These are phyloP conservation scores for Xerus rutilus DNA, from an alignment of 2,797 vertebrate species.

Conservation along the genomic window DNA sequence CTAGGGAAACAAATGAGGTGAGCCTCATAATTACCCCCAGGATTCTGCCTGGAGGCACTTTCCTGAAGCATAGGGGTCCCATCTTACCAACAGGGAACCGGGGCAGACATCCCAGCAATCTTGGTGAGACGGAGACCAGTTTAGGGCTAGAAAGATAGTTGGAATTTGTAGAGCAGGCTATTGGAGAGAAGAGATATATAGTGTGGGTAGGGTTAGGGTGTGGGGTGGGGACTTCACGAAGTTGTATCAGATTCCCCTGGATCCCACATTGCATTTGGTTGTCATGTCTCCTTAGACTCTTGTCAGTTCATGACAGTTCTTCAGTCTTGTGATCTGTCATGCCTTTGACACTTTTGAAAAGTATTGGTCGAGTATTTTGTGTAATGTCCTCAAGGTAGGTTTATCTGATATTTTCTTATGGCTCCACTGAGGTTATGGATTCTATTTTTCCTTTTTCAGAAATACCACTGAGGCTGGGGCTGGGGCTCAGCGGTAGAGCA, in stretches of 20 bases:
- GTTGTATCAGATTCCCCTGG: background rate
- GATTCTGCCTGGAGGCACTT: background rate
- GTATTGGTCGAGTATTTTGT: background rate
- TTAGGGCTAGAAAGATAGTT: background rate
- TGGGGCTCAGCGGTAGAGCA: no score
- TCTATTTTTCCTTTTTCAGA: background rate
- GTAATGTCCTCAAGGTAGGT: background rate
- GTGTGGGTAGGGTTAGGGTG: no score
- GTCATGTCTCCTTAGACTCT: background rate
- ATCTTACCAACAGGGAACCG: background rate
- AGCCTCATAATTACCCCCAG: background rate
- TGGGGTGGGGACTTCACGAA: background rate
- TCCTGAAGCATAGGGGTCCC: background rate
- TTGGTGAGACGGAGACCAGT: background rate
- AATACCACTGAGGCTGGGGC: background rate
- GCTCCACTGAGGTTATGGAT: background rate
- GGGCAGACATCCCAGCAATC: background rate
- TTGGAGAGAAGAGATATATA: background rate
- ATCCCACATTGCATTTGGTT: background rate
- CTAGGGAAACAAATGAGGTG: background rate
- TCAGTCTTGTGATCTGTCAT: background rate
- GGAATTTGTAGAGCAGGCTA: background rate
- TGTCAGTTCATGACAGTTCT: background rate
- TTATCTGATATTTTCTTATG: background rate
- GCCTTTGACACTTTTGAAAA: background rate